A percentile compares a stretch with the other conserved stretches of the same genome.
phyloP scores from a whole-genome alignment of 2,797 vertebrate species.

The Tapirus indicus region DNA sequence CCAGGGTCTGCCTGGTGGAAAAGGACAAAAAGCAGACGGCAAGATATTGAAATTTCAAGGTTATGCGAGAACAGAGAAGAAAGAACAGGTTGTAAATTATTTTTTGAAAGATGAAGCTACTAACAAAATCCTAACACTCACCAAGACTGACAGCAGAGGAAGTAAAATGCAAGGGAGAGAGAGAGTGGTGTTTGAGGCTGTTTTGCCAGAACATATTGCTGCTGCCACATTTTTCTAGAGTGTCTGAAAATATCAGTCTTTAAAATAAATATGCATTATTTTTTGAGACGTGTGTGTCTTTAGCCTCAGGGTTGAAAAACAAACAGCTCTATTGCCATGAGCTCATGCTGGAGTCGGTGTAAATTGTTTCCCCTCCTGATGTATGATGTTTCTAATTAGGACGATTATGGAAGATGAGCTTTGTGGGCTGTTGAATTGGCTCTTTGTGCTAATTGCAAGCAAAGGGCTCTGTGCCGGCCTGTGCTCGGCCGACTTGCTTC shows the following conservation, averaged over 20 bases:
- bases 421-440: constrained; percentile 41
- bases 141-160: background rate
- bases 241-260: constrained; percentile 57
- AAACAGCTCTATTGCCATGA: constrained; percentile 60
- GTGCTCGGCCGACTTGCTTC: constrained; percentile 27
- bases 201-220: background rate
- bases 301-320: constrained; percentile 48
- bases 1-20: background rate
- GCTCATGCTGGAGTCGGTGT: constrained; percentile 17
- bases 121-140: background rate
- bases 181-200: background rate
- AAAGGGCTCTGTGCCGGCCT: background rate
- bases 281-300: constrained; percentile 32
- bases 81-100: background rate
- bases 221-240: background rate
- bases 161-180: background rate
- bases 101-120: constrained; percentile 46
- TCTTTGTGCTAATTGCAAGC: constrained; percentile 63
- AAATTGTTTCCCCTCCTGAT: constrained; percentile 43
- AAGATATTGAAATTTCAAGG: constrained; percentile 6
- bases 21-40: background rate
- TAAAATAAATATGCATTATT: background rate
- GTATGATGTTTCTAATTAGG: constrained; percentile 64
- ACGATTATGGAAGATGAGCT: constrained; percentile 53
- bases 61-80: constrained; percentile 9